phyloP scores from a whole-genome alignment of 2,888 invertebrate genomes.

The Clunio marinus region DNA sequence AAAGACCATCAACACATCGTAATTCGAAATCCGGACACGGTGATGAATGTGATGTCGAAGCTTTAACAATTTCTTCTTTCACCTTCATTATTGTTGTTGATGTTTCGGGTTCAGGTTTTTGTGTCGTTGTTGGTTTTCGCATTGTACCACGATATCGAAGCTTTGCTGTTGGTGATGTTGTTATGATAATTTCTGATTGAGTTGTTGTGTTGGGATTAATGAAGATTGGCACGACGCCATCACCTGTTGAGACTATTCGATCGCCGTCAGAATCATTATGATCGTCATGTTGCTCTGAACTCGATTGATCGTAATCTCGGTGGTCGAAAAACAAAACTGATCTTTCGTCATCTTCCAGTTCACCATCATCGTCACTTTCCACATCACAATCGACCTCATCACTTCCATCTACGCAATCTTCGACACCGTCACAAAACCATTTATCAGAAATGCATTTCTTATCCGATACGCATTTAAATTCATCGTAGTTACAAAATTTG shows the following conservation, averaged over 20 bases:
- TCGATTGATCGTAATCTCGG: slow-evolving; percentile 42
- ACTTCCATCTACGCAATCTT: slow-evolving; percentile 60
- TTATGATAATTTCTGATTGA: background rate
- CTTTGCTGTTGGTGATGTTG: slow-evolving; percentile 1
- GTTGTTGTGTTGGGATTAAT: slow-evolving; percentile 23
- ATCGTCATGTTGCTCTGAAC: slow-evolving; percentile 43
- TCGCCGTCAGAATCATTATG: slow-evolving; percentile 39
- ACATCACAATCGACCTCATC: slow-evolving; percentile 57
- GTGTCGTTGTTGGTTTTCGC: slow-evolving; percentile 31
- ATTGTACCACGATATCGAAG: slow-evolving; percentile 48
- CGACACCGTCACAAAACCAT: slow-evolving; percentile 60
- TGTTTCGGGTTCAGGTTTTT: slow-evolving; percentile 34
- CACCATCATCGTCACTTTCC: background rate
- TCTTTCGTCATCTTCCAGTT: slow-evolving; percentile 45
- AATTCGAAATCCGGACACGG: slow-evolving; percentile 57
- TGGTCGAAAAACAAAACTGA: background rate
- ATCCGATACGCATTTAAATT: slow-evolving; percentile 52
- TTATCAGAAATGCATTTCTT: slow-evolving; percentile 57
- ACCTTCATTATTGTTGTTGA: slow-evolving; percentile 39
- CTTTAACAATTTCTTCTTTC: slow-evolving; percentile 28
- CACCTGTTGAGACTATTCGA: slow-evolving; percentile 40
- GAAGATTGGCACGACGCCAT: slow-evolving; percentile 40
- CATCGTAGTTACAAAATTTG: slow-evolving; percentile 51
- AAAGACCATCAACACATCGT: slow-evolving; percentile 61
- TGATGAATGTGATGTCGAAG: slow-evolving; percentile 50